Evolutionary conservation across 2,888 invertebrate species (phyloP).

Genomic region (Lasioglossum vierecki): DNA sequence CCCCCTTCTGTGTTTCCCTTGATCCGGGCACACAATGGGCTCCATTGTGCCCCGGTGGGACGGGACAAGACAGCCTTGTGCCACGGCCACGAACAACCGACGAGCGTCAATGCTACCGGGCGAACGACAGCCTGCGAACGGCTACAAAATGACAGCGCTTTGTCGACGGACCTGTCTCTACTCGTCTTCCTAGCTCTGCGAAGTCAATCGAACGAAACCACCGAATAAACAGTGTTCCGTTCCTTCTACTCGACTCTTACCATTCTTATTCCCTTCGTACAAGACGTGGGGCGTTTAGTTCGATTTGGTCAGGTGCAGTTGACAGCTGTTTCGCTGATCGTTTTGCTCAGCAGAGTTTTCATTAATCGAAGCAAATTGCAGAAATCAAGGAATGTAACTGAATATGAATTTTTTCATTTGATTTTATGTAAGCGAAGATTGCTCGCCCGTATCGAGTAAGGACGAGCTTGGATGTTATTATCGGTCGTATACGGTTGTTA

Average conservation of each 20-base stretch:
- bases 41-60: constrained; percentile 67
- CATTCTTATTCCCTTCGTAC: background rate
- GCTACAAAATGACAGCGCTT: background rate
- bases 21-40: constrained; percentile 65
- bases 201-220: constrained; percentile 1
- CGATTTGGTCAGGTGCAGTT: background rate
- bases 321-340: background rate
- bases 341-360: background rate
- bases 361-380: background rate
- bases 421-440: background rate
- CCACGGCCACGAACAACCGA: constrained; percentile 42
- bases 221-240: background rate
- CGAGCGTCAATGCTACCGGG: background rate
- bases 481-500: background rate
- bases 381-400: background rate
- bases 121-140: background rate
- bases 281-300: background rate
- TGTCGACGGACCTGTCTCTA: background rate
- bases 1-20: background rate
- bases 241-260: background rate
- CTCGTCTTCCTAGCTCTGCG: background rate
- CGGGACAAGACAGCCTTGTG: constrained; percentile 55
- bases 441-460: background rate
- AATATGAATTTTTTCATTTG: background rate
- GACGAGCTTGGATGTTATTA: background rate